phyloP scores from a whole-genome alignment of 2,113 vertebrate species.

The Pongo abelii region DNA sequence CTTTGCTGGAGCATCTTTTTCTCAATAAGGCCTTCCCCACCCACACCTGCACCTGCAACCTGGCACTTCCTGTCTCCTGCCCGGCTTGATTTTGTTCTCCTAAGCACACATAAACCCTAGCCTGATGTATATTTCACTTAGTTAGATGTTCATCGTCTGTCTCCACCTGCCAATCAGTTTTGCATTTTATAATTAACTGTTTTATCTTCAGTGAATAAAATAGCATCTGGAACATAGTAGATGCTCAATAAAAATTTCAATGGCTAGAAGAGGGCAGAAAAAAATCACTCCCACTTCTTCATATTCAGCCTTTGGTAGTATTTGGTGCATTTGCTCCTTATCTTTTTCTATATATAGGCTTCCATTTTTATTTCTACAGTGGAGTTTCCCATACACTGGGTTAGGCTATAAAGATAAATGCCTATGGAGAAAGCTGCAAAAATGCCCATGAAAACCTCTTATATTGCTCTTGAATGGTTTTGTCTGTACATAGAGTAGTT shows the following conservation, averaged over 20 bases:
- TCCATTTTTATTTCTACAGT: background rate
- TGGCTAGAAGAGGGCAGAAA: background rate
- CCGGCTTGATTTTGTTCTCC: background rate
- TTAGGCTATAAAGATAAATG: background rate
- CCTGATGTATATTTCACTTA: background rate
- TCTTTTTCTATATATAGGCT: background rate
- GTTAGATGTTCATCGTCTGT: background rate
- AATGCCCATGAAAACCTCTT: background rate
- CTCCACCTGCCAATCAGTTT: background rate
- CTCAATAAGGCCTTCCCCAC: background rate
- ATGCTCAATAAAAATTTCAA: background rate
- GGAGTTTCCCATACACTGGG: background rate
- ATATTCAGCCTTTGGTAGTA: background rate
- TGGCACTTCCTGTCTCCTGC: background rate
- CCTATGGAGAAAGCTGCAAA: background rate
- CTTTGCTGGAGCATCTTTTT: background rate
- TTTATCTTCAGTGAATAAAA: background rate
- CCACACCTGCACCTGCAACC: background rate
- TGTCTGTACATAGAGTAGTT: background rate
- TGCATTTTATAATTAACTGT: background rate
- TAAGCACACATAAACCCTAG: rapidly evolving
- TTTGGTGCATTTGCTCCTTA: background rate
- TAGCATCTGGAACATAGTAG: background rate
- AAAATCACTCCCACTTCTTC: background rate
- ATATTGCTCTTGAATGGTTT: background rate